Evolutionary conservation across 2,888 invertebrate genomes (phyloP).

Genomic region (Rosalia funebris): DNA sequence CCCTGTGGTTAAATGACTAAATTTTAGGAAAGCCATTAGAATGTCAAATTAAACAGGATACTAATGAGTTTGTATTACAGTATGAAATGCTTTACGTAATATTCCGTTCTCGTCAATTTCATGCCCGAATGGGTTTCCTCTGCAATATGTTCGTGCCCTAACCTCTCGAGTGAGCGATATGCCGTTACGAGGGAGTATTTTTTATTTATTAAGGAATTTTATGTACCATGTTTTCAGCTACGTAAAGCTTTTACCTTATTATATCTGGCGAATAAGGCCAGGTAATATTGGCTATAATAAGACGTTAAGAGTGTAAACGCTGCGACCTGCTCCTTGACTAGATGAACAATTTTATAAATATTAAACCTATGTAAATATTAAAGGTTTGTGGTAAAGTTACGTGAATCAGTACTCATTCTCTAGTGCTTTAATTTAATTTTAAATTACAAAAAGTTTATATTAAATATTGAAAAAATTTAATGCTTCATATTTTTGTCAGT

Average conservation of each 20-base stretch:
- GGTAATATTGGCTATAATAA: background rate
- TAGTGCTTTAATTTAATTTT: no score
- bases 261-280: background rate
- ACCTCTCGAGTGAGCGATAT: conserved; percentile 10
- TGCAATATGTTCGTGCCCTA: conserved; percentile 7
- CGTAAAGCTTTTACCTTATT: conserved; percentile 1
- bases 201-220: conserved; percentile 7
- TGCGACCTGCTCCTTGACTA: background rate
- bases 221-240: conserved; percentile 2
- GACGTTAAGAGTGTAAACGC: background rate
- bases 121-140: conserved; percentile 10
- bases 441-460: no score
- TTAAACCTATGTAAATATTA: no score
- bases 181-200: background rate
- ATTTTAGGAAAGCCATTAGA: conserved; percentile 8
- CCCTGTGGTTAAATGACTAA: conserved; percentile 6
- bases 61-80: conserved; percentile 17
- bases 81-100: conserved; percentile 23
- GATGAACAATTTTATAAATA: background rate
- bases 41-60: conserved; percentile 15
- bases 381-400: no score
- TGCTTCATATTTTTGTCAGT: no score
- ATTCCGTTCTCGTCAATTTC: conserved; percentile 19
- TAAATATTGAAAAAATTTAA: no score
- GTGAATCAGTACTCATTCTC: no score